Percentiles rank a stretch among this genome's conserved stretches.
phyloP scores from a whole-genome alignment of 2,113 vertebrate genomes.

The Dicentrarchus labrax region DNA sequence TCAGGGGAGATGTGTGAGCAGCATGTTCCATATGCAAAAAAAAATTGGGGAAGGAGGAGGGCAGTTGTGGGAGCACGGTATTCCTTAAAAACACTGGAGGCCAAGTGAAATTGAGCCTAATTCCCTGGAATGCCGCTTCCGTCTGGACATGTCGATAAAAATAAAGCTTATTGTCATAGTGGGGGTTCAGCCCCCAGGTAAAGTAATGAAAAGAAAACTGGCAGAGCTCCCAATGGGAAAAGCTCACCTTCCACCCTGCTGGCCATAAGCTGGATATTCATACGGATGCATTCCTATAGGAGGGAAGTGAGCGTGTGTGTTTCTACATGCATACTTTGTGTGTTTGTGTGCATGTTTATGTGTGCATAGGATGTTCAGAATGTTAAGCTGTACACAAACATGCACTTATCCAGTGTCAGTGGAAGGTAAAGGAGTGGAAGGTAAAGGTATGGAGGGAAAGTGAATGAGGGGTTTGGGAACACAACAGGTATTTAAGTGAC shows the following conservation, averaged over 20 bases:
- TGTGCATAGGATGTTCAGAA: slow-evolving; percentile 21
- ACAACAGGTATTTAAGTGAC: slow-evolving; percentile 59
- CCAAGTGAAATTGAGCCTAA: slow-evolving; percentile 85
- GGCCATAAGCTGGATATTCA: slow-evolving; percentile 35
- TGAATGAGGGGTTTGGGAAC: slow-evolving; percentile 59
- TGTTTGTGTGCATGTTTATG: slow-evolving; percentile 20
- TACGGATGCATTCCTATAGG: slow-evolving; percentile 35
- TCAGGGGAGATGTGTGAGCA: slow-evolving; percentile 31
- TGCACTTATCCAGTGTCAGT: slow-evolving; percentile 48
- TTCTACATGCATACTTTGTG: neutral
- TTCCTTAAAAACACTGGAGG: slow-evolving; percentile 80
- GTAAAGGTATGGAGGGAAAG: slow-evolving; percentile 55
- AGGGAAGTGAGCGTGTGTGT: slow-evolving; percentile 19
- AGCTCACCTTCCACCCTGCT: slow-evolving; percentile 66
- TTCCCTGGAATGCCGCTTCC: slow-evolving; percentile 84
- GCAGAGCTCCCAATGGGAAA: slow-evolving; percentile 71
- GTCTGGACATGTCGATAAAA: slow-evolving; percentile 81
- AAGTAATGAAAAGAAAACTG: slow-evolving; percentile 83
- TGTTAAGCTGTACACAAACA: slow-evolving; percentile 49
- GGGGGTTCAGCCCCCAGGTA: slow-evolving; percentile 72
- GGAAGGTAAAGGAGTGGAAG: slow-evolving; percentile 41
- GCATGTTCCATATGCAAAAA: slow-evolving; percentile 39
- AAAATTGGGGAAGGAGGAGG: neutral
- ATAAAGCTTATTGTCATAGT: slow-evolving; percentile 84
- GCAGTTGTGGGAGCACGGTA: slow-evolving; percentile 59